Conservation (phyloP, 1,140 invertebrate species). For the Anastrepha obliqua region DNA sequence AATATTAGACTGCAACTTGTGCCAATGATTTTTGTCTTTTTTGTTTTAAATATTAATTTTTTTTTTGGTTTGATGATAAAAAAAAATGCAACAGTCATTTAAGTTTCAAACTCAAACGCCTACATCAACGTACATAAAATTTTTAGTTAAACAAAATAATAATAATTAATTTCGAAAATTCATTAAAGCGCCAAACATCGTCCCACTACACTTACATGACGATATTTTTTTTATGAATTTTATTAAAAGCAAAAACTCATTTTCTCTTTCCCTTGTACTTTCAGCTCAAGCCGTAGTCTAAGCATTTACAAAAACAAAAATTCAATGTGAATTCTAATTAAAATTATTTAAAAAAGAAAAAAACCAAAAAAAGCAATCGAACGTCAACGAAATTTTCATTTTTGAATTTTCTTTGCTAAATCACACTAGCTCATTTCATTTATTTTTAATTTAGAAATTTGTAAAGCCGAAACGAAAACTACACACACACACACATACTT, state of each 20-base stretch:
- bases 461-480: not conserved
- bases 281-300: conserved; percentile 71
- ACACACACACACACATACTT: not conserved
- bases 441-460: conserved; percentile 22
- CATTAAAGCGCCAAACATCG: not conserved
- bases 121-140: conserved; percentile 8
- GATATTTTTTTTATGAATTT: not conserved
- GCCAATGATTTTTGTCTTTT: conserved; percentile 67
- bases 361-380: not conserved
- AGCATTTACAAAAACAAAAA: conserved; percentile 54
- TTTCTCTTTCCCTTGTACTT: conserved; percentile 64
- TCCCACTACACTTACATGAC: not conserved
- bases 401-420: conserved; percentile 1
- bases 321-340: not conserved
- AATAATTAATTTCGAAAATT: not conserved
- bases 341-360: not conserved
- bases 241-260: conserved; percentile 5
- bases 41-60: conserved; percentile 22
- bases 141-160: not conserved
- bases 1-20: conserved; percentile 73
- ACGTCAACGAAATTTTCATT: conserved; percentile 4
- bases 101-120: conserved; percentile 16
- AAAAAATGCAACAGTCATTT: conserved; percentile 30
- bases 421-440: not conserved
- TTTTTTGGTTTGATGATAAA: not conserved